Evolutionary conservation across 2,888 invertebrate genomes (phyloP).

Genomic region (Adelognathus sp.): DNA sequence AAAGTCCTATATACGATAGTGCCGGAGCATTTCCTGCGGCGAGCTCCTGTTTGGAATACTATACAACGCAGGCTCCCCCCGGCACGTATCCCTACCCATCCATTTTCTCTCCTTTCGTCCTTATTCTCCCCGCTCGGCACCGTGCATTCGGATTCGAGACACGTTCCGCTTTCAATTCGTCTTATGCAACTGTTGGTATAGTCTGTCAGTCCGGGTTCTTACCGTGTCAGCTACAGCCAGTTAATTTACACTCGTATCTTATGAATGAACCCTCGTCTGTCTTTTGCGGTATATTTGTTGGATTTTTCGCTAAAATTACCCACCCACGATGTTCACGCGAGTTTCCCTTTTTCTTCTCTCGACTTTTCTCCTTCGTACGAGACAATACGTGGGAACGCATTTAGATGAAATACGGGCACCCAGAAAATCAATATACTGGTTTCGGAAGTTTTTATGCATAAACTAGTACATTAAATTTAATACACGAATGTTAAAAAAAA

Average conservation of each 20-base stretch:
- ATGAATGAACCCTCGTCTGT: slow-evolving; percentile 57
- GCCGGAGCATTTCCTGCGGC: slow-evolving; percentile 32
- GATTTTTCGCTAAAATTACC: slow-evolving; percentile 56
- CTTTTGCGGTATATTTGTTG: slow-evolving; percentile 56
- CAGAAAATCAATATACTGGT: too few relatives aligned
- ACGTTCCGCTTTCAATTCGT: slow-evolving; percentile 65
- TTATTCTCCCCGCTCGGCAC: slow-evolving; percentile 37
- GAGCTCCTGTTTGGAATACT: slow-evolving; percentile 42
- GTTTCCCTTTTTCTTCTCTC: neutral
- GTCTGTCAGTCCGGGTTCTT: slow-evolving; percentile 59
- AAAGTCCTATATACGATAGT: slow-evolving; percentile 22
- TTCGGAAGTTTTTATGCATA: too few relatives aligned
- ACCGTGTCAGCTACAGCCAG: slow-evolving; percentile 63
- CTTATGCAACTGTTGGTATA: slow-evolving; percentile 65
- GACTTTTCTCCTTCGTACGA: neutral
- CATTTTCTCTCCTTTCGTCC: slow-evolving; percentile 30
- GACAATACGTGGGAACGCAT: too few relatives aligned
- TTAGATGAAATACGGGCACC: too few relatives aligned
- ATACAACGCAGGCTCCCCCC: slow-evolving; percentile 45
- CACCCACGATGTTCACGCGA: slow-evolving; percentile 47
- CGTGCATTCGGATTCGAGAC: slow-evolving; percentile 61
- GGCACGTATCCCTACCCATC: slow-evolving; percentile 47
- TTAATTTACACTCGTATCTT: slow-evolving; percentile 63
- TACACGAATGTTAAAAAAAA: too few relatives aligned
- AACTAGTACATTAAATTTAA: too few relatives aligned